Percentiles rank a stretch among this genome's conserved stretches.
These are phyloP conservation scores for Amazona guildingii DNA, from an alignment of 2,113 vertebrate species.

Conservation along the genomic window DNA sequence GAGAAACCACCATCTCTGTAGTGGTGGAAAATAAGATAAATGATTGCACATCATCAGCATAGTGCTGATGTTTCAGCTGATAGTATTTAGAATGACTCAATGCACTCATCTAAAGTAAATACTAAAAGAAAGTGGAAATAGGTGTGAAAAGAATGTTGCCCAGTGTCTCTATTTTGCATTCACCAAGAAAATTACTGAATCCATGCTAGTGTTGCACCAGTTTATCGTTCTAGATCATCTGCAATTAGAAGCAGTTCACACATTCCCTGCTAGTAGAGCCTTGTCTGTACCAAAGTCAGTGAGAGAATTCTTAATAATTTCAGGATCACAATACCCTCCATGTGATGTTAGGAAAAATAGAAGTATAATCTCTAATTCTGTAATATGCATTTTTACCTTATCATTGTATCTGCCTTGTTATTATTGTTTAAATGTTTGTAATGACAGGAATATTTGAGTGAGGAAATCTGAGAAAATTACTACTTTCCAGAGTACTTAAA, in stretches of 20 bases:
- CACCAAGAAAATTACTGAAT: not conserved
- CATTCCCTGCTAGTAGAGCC: not conserved
- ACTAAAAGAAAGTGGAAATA: not conserved
- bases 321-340: not conserved
- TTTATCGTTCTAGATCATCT: not conserved
- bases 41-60: not conserved
- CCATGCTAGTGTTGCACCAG: not conserved
- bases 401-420: not conserved
- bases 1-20: not conserved
- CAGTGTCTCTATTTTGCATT: not conserved
- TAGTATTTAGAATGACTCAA: not conserved
- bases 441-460: not conserved
- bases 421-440: not conserved
- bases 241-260: not conserved
- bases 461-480: not conserved
- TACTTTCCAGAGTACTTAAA: not conserved
- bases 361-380: not conserved
- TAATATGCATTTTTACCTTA: not conserved
- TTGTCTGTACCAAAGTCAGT: not conserved
- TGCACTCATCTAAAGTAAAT: not conserved
- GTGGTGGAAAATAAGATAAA: not conserved
- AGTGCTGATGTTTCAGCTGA: not conserved
- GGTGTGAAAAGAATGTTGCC: not conserved
- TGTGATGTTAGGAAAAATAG: not conserved
- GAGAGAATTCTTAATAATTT: not conserved